A percentile compares a stretch with the other conserved stretches of the same genome.
Conservation (phyloP, 2,113 vertebrate genomes). For the Oophaga pumilio region DNA sequence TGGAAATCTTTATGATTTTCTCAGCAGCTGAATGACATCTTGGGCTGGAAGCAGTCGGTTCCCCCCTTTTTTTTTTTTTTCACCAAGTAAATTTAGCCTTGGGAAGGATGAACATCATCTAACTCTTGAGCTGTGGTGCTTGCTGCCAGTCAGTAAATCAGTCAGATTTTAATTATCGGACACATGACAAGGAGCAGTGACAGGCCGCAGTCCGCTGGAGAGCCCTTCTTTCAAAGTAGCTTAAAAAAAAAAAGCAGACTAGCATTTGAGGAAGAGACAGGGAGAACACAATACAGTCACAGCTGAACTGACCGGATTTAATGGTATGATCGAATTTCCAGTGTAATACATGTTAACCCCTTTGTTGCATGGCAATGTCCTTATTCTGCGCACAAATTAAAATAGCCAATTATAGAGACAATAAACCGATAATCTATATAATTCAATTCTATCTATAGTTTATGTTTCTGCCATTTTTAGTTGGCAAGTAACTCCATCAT, state of each 20-base stretch:
- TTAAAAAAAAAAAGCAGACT: constrained; percentile 69
- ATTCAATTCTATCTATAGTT: too few species aligned
- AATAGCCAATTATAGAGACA: too few species aligned
- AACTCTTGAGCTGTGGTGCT: constrained; percentile 74
- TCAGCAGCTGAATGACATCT: constrained; percentile 83
- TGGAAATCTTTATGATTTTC: constrained; percentile 80
- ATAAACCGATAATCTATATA: too few species aligned
- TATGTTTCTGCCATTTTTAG: too few species aligned
- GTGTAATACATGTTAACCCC: constrained; percentile 64
- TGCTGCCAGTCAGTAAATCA: constrained; percentile 86
- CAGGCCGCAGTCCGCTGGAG: constrained; percentile 78
- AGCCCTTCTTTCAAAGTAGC: constrained; percentile 79
- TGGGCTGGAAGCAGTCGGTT: constrained; percentile 68
- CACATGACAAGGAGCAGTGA: constrained; percentile 81
- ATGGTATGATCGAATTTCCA: constrained; percentile 61
- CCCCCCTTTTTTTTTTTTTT: constrained; percentile 61
- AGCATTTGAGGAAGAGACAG: constrained; percentile 68
- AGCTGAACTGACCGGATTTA: constrained; percentile 70
- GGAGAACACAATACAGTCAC: constrained; percentile 62
- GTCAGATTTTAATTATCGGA: constrained; percentile 89
- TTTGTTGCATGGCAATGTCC: constrained; percentile 55
- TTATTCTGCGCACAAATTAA: background rate
- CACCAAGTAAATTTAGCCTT: constrained; percentile 84
- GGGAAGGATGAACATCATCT: constrained; percentile 80
- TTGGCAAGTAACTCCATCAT: too few species aligned